Percentiles rank a stretch among this genome's conserved stretches.
Evolutionary conservation across 2,888 invertebrate species (phyloP).

Genomic region (Andrena marginata): DNA sequence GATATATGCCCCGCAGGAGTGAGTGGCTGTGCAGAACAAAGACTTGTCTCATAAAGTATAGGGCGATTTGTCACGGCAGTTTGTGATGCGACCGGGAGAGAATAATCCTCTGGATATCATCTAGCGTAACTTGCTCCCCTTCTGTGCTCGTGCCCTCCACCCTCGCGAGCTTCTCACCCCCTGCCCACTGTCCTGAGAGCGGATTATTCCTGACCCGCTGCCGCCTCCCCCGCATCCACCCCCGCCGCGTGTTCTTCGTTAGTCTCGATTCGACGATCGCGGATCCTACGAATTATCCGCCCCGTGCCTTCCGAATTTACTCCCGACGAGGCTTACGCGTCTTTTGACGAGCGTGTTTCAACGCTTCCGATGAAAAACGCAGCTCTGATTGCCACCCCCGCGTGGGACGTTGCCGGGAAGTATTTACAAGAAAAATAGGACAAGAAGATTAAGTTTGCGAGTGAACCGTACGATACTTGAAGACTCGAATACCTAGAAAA

Average conservation of each 20-base stretch:
- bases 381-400: not conserved
- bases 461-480: not conserved
- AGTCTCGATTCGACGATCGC: constrained; percentile 65
- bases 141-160: constrained; percentile 29
- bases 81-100: constrained; percentile 81
- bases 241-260: constrained; percentile 67
- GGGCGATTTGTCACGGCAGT: constrained; percentile 83
- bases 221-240: constrained; percentile 48
- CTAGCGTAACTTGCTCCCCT: constrained; percentile 67
- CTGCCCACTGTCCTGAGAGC: constrained; percentile 65
- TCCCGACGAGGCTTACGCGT: not conserved
- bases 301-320: constrained; percentile 35
- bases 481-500: not conserved
- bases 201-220: constrained; percentile 72
- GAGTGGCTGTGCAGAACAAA: constrained; percentile 78
- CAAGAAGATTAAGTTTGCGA: not conserved
- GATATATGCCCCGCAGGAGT: constrained; percentile 79
- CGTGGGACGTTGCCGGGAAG: not conserved
- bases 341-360: constrained; percentile 7
- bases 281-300: constrained; percentile 59
- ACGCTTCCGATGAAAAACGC: constrained; percentile 12
- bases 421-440: not conserved
- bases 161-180: constrained; percentile 59
- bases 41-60: constrained; percentile 83
- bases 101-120: constrained; percentile 82